phyloP scores from a whole-genome alignment of 2,113 vertebrate genomes.

The Geococcyx californianus region DNA sequence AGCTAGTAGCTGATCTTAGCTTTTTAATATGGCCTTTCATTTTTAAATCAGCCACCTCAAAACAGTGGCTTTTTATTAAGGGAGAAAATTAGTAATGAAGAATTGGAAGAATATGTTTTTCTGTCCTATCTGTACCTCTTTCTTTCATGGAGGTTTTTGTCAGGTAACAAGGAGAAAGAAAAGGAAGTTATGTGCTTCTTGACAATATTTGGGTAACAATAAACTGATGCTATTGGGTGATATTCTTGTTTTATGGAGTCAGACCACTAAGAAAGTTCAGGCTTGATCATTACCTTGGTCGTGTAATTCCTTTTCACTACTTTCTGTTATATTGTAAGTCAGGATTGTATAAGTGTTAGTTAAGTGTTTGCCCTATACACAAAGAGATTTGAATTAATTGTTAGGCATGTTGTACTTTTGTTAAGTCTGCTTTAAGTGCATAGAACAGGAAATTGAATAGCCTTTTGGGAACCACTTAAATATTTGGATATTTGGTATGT shows the following conservation, averaged over 20 bases:
- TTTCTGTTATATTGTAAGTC: not conserved
- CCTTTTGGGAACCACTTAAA: not conserved
- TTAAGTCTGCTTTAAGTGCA: not conserved
- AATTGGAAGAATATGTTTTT: not conserved
- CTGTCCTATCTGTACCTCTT: not conserved
- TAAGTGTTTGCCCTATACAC: not conserved
- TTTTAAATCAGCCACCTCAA: not conserved
- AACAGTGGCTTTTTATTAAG: not conserved
- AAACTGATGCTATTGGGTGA: not conserved
- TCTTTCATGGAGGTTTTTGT: not conserved
- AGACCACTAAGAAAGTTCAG: not conserved
- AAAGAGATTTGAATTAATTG: not conserved
- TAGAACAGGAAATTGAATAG: not conserved
- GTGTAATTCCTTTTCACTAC: not conserved
- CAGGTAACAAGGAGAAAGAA: not conserved
- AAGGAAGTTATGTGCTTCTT: not conserved
- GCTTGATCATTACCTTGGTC: not conserved
- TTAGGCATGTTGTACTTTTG: not conserved
- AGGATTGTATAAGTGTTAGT: not conserved
- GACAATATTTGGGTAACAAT: not conserved
- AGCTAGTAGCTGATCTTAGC: not conserved
- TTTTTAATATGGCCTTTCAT: not conserved
- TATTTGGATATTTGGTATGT: not conserved
- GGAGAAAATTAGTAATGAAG: not conserved
- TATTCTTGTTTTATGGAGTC: not conserved